These are phyloP conservation scores for Ceratosolen solmsi DNA, from an alignment of 1,140 invertebrate genomes.

Conservation along the genomic window DNA sequence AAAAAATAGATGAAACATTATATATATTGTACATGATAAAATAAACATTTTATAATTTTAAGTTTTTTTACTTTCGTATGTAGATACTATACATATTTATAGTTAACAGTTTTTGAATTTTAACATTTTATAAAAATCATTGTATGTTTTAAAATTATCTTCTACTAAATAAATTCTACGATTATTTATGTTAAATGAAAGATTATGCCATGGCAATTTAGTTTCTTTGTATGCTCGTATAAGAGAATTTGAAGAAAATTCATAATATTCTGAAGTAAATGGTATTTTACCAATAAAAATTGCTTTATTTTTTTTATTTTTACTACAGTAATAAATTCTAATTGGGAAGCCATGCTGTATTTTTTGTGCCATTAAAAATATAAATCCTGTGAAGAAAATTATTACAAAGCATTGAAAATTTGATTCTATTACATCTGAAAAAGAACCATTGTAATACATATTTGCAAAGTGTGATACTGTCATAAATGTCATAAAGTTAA, in stretches of 20 bases:
- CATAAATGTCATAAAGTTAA: neutral
- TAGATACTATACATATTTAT: neutral
- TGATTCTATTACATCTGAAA: neutral
- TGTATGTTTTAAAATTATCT: conserved; percentile 33
- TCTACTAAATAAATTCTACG: conserved; percentile 41
- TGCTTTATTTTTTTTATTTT: conserved; percentile 25
- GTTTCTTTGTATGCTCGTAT: neutral
- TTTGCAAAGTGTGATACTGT: neutral
- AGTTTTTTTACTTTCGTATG: neutral
- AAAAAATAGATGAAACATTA: no score
- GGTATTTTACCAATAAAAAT: conserved; percentile 43
- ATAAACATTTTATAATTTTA: neutral
- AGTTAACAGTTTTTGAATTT: conserved; percentile 5
- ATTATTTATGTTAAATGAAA: conserved; percentile 31
- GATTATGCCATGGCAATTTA: neutral
- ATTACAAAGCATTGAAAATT: neutral
- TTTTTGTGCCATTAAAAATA: neutral
- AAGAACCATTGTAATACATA: neutral
- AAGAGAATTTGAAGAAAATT: conserved; percentile 25
- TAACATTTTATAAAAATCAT: conserved; percentile 44
- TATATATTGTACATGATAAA: no score
- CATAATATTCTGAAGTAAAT: conserved; percentile 11
- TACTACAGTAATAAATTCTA: conserved; percentile 46
- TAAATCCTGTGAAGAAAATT: neutral
- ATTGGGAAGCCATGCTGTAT: conserved; percentile 3